phyloP scores from a whole-genome alignment of 2,113 vertebrate species.

The Eudyptes chrysolophus region DNA sequence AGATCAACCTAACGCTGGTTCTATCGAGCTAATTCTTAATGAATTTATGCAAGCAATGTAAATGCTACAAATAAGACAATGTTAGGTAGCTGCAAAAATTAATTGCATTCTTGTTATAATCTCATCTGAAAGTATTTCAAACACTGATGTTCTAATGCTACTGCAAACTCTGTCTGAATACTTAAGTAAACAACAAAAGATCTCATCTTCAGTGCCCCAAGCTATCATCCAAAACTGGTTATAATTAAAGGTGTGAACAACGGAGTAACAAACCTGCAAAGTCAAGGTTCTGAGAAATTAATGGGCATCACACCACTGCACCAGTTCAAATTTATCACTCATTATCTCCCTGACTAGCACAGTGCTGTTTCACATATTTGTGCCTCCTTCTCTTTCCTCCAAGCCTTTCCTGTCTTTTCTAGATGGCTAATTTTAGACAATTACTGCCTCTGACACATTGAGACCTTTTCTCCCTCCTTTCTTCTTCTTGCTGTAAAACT shows the following conservation, averaged over 20 bases:
- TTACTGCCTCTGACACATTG: constrained; percentile 58
- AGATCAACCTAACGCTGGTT: background rate
- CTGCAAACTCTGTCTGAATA: constrained; percentile 49
- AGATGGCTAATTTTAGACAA: constrained; percentile 66
- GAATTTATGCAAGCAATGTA: constrained; percentile 17
- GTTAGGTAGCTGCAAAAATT: background rate
- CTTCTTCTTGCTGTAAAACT: constrained; percentile 31
- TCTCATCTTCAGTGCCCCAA: constrained; percentile 54
- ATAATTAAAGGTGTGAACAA: constrained; percentile 78
- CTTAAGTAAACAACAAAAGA: constrained; percentile 69
- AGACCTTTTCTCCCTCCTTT: background rate
- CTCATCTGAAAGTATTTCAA: constrained; percentile 38
- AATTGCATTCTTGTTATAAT: constrained; percentile 18
- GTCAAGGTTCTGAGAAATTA: constrained; percentile 74
- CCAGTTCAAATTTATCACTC: constrained; percentile 70
- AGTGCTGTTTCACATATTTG: constrained; percentile 21
- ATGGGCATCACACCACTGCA: constrained; percentile 54
- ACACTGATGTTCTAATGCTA: constrained; percentile 45
- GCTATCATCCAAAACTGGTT: constrained; percentile 64
- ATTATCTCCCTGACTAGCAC: constrained; percentile 44
- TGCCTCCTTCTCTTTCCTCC: constrained; percentile 21
- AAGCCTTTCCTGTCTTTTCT: constrained; percentile 50
- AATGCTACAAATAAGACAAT: background rate
- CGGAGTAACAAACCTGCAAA: constrained; percentile 72
- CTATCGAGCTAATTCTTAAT: constrained; percentile 14